Evolutionary conservation across 2,797 vertebrate genomes (phyloP), one percentile per base, ranked within the genome.

Genomic region (Aphelocoma californica): DNA sequence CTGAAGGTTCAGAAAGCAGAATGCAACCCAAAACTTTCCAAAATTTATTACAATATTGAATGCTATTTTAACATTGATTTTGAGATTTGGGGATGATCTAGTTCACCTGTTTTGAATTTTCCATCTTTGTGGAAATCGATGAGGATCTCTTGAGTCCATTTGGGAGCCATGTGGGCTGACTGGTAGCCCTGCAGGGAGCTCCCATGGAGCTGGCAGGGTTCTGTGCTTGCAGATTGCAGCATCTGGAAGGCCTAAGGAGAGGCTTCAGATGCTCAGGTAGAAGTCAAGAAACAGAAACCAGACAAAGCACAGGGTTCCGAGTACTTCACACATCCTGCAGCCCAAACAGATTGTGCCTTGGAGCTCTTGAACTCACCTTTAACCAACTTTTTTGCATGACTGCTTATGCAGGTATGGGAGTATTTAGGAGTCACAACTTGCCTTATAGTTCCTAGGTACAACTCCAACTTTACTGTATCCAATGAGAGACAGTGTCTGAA

Each of bases 161-260:
- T 42, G 60, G 64, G 47, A 73, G 50, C 28, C 36, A 7, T 15
- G 18, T 45, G 58, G 29, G 57, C 70, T 78, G 70, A 19, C 20
- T 44, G 40, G 26, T 36, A 62, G 40, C 61, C 54, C 29, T 3
- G 36, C 58, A 40, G 26, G 45, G 34, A 18, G 7, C 18, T 65
- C 29, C 21, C 3, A 2, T 10, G 42, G 45, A 51, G 40, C 9
- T 5, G 31, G 14, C 28, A 54, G 25, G n/a, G 21, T 10, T 48
- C 31, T 7, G 1, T 51, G 18, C 44, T 36, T 77, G 31, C 36
- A 62, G 58, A 36, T 21, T 25, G 29, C 32, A 65, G 50, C 54
- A 65, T 0, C 0, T 0, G 0, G 4, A 61, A n/a, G 9, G 23
- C 42, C 54, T n/a, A 36, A 84, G 50, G 16, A 69, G 60, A 65